A percentile compares a stretch with the other conserved stretches of the same genome.
Evolutionary conservation across 2,113 vertebrate genomes (phyloP).

Genomic region (Tenebrosternarchus preto): DNA sequence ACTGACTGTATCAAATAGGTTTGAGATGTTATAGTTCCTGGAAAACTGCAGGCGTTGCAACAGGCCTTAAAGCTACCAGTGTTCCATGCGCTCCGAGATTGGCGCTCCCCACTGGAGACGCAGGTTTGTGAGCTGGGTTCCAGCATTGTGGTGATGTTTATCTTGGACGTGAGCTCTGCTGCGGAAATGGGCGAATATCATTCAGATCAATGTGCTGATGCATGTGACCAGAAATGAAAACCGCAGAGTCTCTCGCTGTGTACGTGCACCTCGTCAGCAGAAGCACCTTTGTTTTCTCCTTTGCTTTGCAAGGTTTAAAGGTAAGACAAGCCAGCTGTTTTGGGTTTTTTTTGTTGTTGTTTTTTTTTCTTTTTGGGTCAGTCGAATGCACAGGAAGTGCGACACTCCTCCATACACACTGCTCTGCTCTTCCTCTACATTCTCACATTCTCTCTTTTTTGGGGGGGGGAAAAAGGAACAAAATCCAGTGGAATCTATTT

Average conservation of each 20-base stretch:
- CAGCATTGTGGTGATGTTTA: background rate
- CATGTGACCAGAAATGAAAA: slow-evolving; percentile 30
- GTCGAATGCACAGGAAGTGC: slow-evolving; percentile 40
- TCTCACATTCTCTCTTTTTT: background rate
- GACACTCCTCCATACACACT: slow-evolving; percentile 30
- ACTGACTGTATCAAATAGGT: background rate
- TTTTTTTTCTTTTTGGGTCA: slow-evolving; percentile 5
- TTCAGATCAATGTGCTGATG: slow-evolving; percentile 8
- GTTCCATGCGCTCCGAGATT: background rate
- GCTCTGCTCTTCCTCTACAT: slow-evolving; percentile 5
- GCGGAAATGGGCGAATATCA: slow-evolving; percentile 2
- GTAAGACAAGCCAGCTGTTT: background rate
- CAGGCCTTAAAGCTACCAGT: background rate
- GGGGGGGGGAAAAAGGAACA: slow-evolving; percentile 21
- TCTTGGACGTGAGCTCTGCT: slow-evolving; percentile 17
- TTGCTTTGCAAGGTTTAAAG: background rate
- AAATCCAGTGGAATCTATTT: slow-evolving; percentile 32
- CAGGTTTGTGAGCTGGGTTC: background rate
- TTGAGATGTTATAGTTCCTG: background rate
- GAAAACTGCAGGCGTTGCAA: background rate
- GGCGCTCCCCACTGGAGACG: background rate
- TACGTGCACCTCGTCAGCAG: background rate
- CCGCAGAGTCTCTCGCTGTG: slow-evolving; percentile 14
- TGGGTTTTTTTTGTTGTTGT: slow-evolving; percentile 1
- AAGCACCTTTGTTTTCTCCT: background rate